These are phyloP conservation scores for Polydrusus pterygomalis DNA, from an alignment of 2,888 invertebrate genomes.

Conservation along the genomic window DNA sequence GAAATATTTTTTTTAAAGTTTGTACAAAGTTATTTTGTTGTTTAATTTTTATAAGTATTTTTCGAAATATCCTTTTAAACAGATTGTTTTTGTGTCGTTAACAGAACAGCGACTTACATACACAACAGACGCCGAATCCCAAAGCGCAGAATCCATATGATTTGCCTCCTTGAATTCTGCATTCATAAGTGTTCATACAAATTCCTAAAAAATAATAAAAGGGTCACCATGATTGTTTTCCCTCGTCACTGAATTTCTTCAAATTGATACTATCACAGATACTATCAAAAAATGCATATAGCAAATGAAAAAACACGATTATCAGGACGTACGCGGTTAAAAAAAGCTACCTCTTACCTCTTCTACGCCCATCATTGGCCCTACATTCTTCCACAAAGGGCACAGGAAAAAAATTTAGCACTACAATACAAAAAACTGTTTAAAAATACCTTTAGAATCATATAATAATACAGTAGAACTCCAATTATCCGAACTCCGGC, in stretches of 20 bases:
- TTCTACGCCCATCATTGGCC: conserved; percentile 81
- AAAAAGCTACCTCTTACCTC: conserved; percentile 69
- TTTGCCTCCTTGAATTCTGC: conserved; percentile 81
- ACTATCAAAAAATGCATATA: too few relatives aligned
- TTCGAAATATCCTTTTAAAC: too few relatives aligned
- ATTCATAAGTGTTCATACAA: conserved; percentile 90
- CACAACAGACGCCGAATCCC: conserved; percentile 90
- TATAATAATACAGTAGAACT: too few relatives aligned
- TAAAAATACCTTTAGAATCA: neutral
- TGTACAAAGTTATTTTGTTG: too few relatives aligned
- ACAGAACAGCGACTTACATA: conserved; percentile 83
- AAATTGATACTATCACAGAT: too few relatives aligned
- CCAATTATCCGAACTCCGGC: too few relatives aligned
- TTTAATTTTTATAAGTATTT: too few relatives aligned
- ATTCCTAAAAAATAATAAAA: conserved; percentile 77
- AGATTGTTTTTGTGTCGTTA: neutral
- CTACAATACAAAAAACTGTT: conserved; percentile 69
- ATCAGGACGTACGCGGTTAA: too few relatives aligned
- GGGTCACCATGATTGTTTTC: too few relatives aligned
- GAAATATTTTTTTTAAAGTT: too few relatives aligned
- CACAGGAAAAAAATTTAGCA: conserved; percentile 88
- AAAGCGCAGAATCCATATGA: conserved; percentile 87
- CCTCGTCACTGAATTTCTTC: too few relatives aligned
- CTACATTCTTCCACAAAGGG: conserved; percentile 88
- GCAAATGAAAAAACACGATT: too few relatives aligned